Evolutionary conservation across 2,113 vertebrate genomes (phyloP), one percentile per base, ranked within the genome.

Genomic region (Capreolus pygargus): DNA sequence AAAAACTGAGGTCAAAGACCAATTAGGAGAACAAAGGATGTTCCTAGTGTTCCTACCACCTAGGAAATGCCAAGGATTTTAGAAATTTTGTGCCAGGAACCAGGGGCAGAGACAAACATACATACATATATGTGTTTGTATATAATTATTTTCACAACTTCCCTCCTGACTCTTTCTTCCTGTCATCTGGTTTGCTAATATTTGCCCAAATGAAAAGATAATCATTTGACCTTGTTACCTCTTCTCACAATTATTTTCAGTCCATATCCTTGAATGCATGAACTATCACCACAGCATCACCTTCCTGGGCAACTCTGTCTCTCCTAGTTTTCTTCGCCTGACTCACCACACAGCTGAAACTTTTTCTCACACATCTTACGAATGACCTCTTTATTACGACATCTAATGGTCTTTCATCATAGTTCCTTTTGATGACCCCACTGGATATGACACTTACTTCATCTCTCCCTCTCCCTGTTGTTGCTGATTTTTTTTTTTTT

Each of bases 401-500:
- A 95, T 91, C 19, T 5, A 57, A 27, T 52, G 43, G 54, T 55
- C 57, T 97, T 95, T 91, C 81, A 33, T 93, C 92, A 95, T 90
- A 55, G 36, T 78, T 85, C 36, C 43, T 92, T 88, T 83, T 81
- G 85, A 60, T 92, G 50, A 90, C 47, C 11, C 39, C 60, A 30
- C 17, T 78, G 10, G 82, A n/a, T 17, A 52, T 45, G 79, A 81
- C 28, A 82, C 28, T 28, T 81, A 30, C n/a, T 39, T 96, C 67
- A 55, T 76, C 61, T 90, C 83, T 87, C 47, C 58, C 36, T 67
- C n/a, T 82, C 78, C 30, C 78, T 6, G 28, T 54, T 36, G 17
- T 70, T 36, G 9, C 8, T n/a, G 15, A 25, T n/a, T n/a, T 13
- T 50, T 33, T 21, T 33, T n/a, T 33, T n/a, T n/a, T 6, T 33